Conservation (phyloP, 2,888 invertebrate species). For the Dyspetes luteomarginatus region DNA sequence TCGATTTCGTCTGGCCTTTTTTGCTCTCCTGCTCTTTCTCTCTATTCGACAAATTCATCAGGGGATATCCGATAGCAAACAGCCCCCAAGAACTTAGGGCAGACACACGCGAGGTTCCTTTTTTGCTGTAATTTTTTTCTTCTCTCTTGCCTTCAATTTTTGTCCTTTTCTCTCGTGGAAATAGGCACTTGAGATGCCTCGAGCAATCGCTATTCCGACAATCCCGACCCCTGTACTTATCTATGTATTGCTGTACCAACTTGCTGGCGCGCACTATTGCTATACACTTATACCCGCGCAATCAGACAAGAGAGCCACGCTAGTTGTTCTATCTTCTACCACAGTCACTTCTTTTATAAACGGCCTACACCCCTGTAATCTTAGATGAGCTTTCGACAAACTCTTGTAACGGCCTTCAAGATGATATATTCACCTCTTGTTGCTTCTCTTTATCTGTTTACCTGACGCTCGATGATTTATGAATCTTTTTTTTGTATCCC, state of each 20-base stretch:
- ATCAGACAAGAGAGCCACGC: conserved; percentile 48
- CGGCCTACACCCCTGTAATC: conserved; percentile 36
- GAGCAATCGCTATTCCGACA: conserved; percentile 49
- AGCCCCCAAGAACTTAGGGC: conserved; percentile 23
- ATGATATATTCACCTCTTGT: neutral
- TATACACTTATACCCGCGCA: conserved; percentile 43
- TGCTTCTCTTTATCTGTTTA: neutral
- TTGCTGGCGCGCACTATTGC: conserved; percentile 9
- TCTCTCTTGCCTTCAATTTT: conserved; percentile 6
- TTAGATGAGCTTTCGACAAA: conserved; percentile 42
- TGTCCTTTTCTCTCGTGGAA: conserved; percentile 33
- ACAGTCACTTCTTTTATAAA: conserved; percentile 29
- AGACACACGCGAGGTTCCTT: conserved; percentile 6
- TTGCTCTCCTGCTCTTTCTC: conserved; percentile 14
- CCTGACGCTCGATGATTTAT: neutral
- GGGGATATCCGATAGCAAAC: conserved; percentile 48
- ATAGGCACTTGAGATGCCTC: conserved; percentile 48
- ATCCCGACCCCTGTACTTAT: neutral
- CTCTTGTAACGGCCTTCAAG: conserved; percentile 12
- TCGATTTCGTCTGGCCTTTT: conserved; percentile 56
- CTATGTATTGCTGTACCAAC: conserved; percentile 12
- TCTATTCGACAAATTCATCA: conserved; percentile 24
- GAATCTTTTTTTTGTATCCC: neutral
- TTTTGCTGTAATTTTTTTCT: neutral
- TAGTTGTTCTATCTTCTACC: conserved; percentile 1